Percentiles rank a stretch among this genome's conserved stretches.
Conservation (phyloP, 2,113 vertebrate species). For the Lycaon pictus region DNA sequence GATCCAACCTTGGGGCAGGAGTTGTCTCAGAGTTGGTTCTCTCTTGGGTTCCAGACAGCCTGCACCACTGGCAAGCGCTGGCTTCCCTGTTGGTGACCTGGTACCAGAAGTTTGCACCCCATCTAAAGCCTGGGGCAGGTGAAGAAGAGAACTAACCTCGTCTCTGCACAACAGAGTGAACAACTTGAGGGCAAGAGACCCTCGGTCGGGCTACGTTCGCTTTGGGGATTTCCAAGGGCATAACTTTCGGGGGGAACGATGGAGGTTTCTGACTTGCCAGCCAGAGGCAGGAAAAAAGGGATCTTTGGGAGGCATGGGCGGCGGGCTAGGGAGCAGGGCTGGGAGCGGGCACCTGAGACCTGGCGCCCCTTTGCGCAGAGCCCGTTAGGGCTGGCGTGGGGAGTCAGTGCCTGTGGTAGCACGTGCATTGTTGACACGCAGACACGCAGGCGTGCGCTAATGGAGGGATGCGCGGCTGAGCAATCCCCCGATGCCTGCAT, state of each 20-base stretch:
- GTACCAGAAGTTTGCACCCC: slow-evolving; percentile 71
- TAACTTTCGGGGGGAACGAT: slow-evolving; percentile 61
- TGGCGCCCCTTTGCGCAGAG: slow-evolving; percentile 42
- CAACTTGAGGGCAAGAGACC: slow-evolving; percentile 50
- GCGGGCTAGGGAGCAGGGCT: neutral
- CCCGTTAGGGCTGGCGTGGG: slow-evolving; percentile 63
- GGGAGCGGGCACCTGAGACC: slow-evolving; percentile 52
- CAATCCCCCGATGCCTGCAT: slow-evolving; percentile 53
- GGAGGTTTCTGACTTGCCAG: slow-evolving; percentile 56
- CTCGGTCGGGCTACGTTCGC: slow-evolving; percentile 42
- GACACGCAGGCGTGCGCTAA: slow-evolving; percentile 72
- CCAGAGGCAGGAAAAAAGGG: neutral
- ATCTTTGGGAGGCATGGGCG: slow-evolving; percentile 46
- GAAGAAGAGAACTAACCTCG: slow-evolving; percentile 46
- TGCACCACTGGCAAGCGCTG: neutral
- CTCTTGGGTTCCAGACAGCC: slow-evolving; percentile 64
- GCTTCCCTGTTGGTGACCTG: slow-evolving; percentile 72
- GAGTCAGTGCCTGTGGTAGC: slow-evolving; percentile 76
- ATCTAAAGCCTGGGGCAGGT: slow-evolving; percentile 42
- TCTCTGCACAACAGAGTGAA: slow-evolving; percentile 58
- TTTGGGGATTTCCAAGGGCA: slow-evolving; percentile 69
- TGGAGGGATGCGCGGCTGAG: slow-evolving; percentile 75
- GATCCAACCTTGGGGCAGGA: slow-evolving; percentile 80
- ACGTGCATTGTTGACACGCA: slow-evolving; percentile 81
- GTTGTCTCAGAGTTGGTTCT: slow-evolving; percentile 58